Base-by-base conservation (phyloP, 2,797 vertebrate genomes). In the Allobates femoralis region DNA sequence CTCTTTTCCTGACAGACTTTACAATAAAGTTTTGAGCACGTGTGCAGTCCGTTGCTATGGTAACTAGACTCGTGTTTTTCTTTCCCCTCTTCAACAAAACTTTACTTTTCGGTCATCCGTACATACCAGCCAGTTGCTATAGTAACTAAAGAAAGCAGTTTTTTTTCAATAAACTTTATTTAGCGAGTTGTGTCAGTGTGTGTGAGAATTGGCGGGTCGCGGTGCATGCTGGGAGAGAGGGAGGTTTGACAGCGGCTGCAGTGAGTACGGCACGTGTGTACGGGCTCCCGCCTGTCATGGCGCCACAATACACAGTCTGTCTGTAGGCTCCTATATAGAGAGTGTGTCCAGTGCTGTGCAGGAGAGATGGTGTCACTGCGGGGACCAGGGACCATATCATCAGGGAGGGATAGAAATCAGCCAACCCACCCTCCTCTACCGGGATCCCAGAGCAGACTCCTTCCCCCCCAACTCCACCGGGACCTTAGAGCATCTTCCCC, bases 171-270 rank as follows among this genome's bases (percentile, higher is more conserved):
- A 80, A 87, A 56, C 80, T 87, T 87, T 87, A 87, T 83, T 79
- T 56, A 53, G 1, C 26, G 10, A 8, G 51, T 30, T 30, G 2
- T 3, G 15, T 21, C 37, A 32, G 81, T 37, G 37, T 79, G 21
- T 2, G 4, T 3, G 32, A 11, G 74, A 73, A 30, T 21, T 58
- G 51, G 79, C 74, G 82, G 41, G 46, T 8, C 51, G 76, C 28
- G 26, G 53, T 28, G 80, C 66, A 79, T 67, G 80, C 66, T 74
- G 83, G 86, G 86, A 83, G 56, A 77, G 88, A 67, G 88, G 88
- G 83, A 87, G 53, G 23, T 73, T 85, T 66, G 76, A 71, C 58
- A 5, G 15, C 11, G 46, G 64, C 26, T 14, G 23, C 30, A 16
- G 55, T 62, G 34, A 77, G 81, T 74, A 58, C 15, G 11, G 8